Evolutionary conservation across 1,140 invertebrate species (phyloP), one percentile per base, ranked within the genome.

Genomic region (Trissolcus basalis): DNA sequence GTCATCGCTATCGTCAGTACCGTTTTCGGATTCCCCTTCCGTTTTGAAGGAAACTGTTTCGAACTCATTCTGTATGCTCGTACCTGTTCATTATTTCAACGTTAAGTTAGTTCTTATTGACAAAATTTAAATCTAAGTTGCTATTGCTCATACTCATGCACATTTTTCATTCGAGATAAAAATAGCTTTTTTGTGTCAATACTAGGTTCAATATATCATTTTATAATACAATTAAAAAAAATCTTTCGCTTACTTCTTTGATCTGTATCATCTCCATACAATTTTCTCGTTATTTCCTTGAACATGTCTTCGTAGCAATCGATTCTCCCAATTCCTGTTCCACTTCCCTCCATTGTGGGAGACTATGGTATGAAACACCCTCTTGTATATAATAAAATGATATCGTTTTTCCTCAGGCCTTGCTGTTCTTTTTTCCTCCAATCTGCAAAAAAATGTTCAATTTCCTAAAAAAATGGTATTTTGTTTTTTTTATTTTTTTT

Each of bases 231-330:
- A 49, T 32, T 13, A n/a, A 15, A 33, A 36, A 51, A 13, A 49
- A 58, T 12, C 11, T 6, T 7, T n/a, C 19, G 61, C 86, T 83
- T 75, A 88, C 87, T 89, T 85, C 87, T 81, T 14, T 89, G 87
- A 78, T 89, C 87, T 2, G 86, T 87, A 88, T 96, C 94, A 83
- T 96, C 94, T 53, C 95, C 95, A 85, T 96, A 96, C 48, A 96
- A 89, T 89, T 96, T 96, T 80, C 94, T 92, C 44, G 94, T 96
- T 79, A 96, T 96, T 90, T 96, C 95, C 87, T 96, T 96, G 84
- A 95, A 93, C 91, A 93, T 93, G 77, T 93, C 92, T 83, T 93
- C 92, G 82, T 93, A 93, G 83, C 90, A 91, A 79, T 92, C 92
- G 67, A 90, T 84, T 79, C 89, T 80, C 83, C 85, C 86, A 82